A percentile compares a stretch with the other conserved stretches of the same genome.
These are phyloP conservation scores for Oreochromis grahami DNA, from an alignment of 2,797 vertebrate species.

Conservation along the genomic window DNA sequence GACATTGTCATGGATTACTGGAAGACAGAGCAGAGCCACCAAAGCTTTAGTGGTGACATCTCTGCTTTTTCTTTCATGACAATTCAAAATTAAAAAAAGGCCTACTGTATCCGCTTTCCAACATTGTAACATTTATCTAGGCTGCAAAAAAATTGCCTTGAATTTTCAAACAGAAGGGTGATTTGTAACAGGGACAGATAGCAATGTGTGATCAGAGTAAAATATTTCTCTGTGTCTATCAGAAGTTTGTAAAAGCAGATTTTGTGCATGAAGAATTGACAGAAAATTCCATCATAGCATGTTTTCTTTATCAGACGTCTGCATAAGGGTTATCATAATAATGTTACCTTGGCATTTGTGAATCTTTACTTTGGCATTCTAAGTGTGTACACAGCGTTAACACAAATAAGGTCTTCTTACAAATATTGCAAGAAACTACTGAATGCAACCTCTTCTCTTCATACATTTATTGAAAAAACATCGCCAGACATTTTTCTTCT, in stretches of 20 bases:
- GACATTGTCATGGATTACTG: not conserved
- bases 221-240: not conserved
- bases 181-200: not conserved
- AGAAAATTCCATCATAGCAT: not conserved
- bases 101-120: not conserved
- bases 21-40: not conserved
- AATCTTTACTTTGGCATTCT: not conserved
- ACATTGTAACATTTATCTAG: not conserved
- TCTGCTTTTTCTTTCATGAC: not conserved
- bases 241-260: not conserved
- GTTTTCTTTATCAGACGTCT: not conserved
- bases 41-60: not conserved
- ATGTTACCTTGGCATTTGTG: not conserved
- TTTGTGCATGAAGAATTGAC: not conserved
- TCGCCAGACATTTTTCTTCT: not conserved
- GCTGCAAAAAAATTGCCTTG: not conserved
- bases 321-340: not conserved
- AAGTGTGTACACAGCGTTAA: not conserved
- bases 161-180: not conserved
- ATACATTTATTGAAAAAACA: constrained; percentile 5
- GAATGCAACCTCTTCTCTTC: not conserved
- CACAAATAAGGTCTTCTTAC: not conserved
- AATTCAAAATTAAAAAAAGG: not conserved
- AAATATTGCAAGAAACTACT: not conserved
- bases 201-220: not conserved